Evolutionary conservation across 2,113 vertebrate species (phyloP).

Genomic region (Cynocephalus volans): DNA sequence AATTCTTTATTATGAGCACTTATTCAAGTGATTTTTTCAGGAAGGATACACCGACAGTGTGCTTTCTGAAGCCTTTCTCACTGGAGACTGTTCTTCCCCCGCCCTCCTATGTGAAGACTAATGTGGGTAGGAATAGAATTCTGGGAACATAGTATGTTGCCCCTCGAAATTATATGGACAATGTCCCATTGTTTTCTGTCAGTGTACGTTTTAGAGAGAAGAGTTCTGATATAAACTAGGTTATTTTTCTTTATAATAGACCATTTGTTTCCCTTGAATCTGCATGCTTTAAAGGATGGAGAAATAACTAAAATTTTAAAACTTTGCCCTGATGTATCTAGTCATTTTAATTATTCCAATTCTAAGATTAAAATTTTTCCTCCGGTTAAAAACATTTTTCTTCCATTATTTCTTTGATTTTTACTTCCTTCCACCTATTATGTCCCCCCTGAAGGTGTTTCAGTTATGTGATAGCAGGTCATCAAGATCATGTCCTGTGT

Average conservation of each 20-base stretch:
- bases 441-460: background rate
- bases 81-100: slow-evolving; percentile 38
- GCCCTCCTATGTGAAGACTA: background rate
- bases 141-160: background rate
- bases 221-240: background rate
- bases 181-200: background rate
- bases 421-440: background rate
- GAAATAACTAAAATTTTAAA: slow-evolving; percentile 17
- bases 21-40: slow-evolving; percentile 63
- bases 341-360: slow-evolving; percentile 14
- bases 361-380: background rate
- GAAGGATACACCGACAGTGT: slow-evolving; percentile 2
- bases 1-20: slow-evolving; percentile 81
- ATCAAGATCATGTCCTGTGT: background rate
- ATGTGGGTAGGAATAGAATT: background rate
- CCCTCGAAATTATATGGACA: background rate
- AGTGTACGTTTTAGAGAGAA: slow-evolving; percentile 10
- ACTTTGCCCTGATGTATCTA: background rate
- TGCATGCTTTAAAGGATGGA: background rate
- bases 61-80: background rate
- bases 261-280: background rate
- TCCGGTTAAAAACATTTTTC: slow-evolving; percentile 4
- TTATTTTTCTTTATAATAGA: background rate
- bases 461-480: background rate
- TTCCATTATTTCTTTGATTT: slow-evolving; percentile 38